phyloP scores from a whole-genome alignment of 2,797 vertebrate species.

The Hoplostethus mediterraneus region DNA sequence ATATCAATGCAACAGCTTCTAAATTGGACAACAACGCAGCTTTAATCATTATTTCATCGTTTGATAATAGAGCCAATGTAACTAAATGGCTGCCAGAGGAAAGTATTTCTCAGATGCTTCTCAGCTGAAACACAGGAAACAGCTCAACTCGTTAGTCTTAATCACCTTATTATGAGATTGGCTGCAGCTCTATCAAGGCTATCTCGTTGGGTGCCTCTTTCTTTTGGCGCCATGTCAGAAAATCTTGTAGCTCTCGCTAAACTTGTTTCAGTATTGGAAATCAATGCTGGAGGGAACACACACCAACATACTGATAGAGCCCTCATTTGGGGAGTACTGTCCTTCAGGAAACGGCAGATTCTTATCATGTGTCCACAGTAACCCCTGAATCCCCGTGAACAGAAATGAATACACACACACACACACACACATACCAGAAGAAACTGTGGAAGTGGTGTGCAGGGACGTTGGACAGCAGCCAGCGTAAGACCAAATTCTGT shows the following conservation, averaged over 20 bases:
- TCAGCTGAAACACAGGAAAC: conserved; percentile 49
- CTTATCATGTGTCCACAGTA: background rate
- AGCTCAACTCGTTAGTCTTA: conserved; percentile 47
- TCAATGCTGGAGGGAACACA: conserved; percentile 34
- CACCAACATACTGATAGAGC: conserved; percentile 6
- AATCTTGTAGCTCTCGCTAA: conserved; percentile 35
- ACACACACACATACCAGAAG: no score
- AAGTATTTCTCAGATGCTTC: conserved; percentile 22
- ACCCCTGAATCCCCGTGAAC: background rate
- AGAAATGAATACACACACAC: conserved; percentile 1
- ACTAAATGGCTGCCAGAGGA: background rate
- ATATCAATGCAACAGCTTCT: no score
- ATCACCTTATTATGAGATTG: conserved; percentile 26
- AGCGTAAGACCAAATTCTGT: no score
- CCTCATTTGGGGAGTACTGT: conserved; percentile 7
- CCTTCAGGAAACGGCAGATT: background rate
- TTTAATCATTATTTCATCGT: background rate
- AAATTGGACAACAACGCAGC: no score
- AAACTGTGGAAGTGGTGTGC: no score
- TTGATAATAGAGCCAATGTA: background rate
- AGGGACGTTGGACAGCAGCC: no score
- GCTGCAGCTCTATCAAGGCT: conserved; percentile 15
- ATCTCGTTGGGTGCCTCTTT: conserved; percentile 7
- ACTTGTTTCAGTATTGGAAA: conserved; percentile 52
- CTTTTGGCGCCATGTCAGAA: conserved; percentile 35